Base-by-base conservation (phyloP, 2,888 invertebrate genomes). In the Ctenicera cuprea region DNA sequence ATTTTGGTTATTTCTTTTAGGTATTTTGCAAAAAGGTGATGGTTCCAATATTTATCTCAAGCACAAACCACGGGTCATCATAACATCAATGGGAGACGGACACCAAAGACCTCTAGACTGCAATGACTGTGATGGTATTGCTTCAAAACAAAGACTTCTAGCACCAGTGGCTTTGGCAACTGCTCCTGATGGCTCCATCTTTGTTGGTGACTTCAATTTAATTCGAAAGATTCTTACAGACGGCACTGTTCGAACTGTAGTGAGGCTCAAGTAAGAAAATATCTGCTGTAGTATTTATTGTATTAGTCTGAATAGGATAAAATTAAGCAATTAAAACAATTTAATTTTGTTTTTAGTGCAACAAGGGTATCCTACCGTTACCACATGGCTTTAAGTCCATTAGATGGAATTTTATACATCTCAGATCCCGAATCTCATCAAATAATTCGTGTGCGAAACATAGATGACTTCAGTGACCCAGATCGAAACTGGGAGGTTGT, bases 371-470 rank as follows among this genome's bases (percentile, higher is more conserved):
- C 97, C 0, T 98, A 98, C 87, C 94, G 97, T 69, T 99, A 98
- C 87, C 97, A 98, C 88, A 95, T 99, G 92, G 97, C 98, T 0
- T 89, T 98, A 50, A 97, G 97, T 81, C 98, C 99, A 0, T 89
- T 97, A 12, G 97, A 98, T 85, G 97, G 97, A 26, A 94, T 94
- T 0, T 90, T 99, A 9, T 98, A 97, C 88, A 96, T 99, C 81
- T 97, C 98, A 0, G 97, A 98, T 86, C 97, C 98, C 0, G 97
- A 97, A 86, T 95, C 96, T 0, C 97, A 97, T 86, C 97, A 97
- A 87, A 97, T 98, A 79, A 94, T 97, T 75, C 92, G 94, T 77
- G 96, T 97, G 0, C 91, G 95, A 50, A 94, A 95, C 83, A 93
- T 93, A 0, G 93, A 93, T 75, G 96, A 96, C 85, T 94, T 92